Conservation (phyloP, 2,888 invertebrate species). For the Craniophora ligustri region DNA sequence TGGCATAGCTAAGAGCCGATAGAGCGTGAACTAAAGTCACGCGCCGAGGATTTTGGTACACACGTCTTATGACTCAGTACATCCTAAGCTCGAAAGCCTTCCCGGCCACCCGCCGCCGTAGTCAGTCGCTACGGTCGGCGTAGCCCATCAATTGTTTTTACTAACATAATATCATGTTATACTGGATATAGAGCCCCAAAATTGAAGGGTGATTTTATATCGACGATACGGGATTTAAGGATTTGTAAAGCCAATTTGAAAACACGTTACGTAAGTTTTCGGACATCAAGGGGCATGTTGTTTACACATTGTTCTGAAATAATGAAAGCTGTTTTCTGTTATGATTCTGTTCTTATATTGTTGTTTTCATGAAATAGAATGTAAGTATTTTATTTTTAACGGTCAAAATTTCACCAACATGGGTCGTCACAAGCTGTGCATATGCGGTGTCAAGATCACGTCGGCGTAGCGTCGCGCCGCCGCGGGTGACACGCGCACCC, state of each 20-base stretch:
- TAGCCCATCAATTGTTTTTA: conserved; percentile 46
- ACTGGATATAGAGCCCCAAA: conserved; percentile 30
- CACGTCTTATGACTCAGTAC: conserved; percentile 67
- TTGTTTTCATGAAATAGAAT: conserved; percentile 49
- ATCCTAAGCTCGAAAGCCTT: conserved; percentile 48
- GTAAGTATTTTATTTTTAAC: conserved; percentile 54
- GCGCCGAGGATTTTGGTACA: conserved; percentile 80
- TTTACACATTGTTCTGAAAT: conserved; percentile 21
- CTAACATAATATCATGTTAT: conserved; percentile 35
- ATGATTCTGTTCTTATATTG: conserved; percentile 2
- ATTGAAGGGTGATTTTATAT: conserved; percentile 42
- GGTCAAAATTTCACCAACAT: conserved; percentile 65
- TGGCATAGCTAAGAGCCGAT: conserved; percentile 80
- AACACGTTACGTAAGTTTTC: conserved; percentile 34
- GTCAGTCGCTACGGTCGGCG: conserved; percentile 9
- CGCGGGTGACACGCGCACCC: conserved; percentile 78
- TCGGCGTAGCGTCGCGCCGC: conserved; percentile 74
- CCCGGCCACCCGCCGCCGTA: conserved; percentile 13
- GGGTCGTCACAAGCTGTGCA: conserved; percentile 77
- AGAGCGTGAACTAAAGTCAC: conserved; percentile 83
- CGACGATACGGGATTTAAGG: conserved; percentile 32
- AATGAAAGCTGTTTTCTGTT: conserved; percentile 25
- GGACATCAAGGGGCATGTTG: conserved; percentile 39
- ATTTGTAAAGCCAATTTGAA: conserved; percentile 43
- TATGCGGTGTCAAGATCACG: conserved; percentile 87